phyloP scores from a whole-genome alignment of 2,113 vertebrate species.

The Dolichotis patagonum region DNA sequence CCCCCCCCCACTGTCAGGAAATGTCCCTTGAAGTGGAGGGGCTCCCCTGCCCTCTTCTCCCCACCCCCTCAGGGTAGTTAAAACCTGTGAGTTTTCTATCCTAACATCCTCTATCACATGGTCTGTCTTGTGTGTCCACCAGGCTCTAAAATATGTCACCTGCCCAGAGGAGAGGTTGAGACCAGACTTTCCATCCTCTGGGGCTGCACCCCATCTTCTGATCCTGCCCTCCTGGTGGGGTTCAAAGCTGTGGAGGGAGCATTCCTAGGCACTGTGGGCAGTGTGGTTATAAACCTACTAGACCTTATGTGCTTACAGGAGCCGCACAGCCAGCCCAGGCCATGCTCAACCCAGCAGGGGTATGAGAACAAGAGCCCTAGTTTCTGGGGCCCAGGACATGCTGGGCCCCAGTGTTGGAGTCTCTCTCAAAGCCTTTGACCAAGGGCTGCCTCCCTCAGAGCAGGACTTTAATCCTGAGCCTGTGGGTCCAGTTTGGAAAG shows the following conservation, averaged over 20 bases:
- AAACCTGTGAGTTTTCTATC: neutral
- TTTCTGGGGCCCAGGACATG: neutral
- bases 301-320: neutral
- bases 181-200: neutral
- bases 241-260: neutral
- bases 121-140: neutral
- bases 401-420: neutral
- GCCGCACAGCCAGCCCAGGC: too few relatives aligned
- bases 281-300: neutral
- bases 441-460: too few relatives aligned
- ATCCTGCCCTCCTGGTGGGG: neutral
- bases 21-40: neutral
- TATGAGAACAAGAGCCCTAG: rapidly evolving
- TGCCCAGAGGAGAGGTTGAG: neutral
- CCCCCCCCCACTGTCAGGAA: neutral
- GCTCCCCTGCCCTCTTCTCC: neutral
- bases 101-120: rapidly evolving
- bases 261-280: rapidly evolving
- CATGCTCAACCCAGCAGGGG: rapidly evolving
- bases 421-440: neutral
- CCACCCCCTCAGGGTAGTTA: rapidly evolving
- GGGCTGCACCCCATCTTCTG: neutral
- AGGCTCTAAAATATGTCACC: neutral
- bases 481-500: neutral
- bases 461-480: neutral